phyloP scores from a whole-genome alignment of 2,797 vertebrate species.

The Glyptemys insculpta region DNA sequence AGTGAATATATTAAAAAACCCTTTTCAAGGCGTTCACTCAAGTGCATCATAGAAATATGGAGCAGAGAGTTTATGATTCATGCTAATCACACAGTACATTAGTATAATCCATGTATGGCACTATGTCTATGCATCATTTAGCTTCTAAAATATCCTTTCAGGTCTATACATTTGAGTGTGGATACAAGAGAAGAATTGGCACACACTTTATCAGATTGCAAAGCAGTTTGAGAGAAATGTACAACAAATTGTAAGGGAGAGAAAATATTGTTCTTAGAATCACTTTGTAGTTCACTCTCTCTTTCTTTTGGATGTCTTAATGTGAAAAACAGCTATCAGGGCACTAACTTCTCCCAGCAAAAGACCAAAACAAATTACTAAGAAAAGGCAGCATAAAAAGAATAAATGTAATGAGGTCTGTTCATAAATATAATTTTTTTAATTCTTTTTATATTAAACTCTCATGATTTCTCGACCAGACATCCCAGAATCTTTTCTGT shows the following conservation, averaged over 20 bases:
- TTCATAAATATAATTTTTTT: background rate
- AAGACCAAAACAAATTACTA: background rate
- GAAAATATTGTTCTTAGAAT: background rate
- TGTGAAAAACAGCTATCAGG: background rate
- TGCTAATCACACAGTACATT: conserved; percentile 8
- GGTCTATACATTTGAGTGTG: background rate
- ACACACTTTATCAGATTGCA: background rate
- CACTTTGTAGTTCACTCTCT: background rate
- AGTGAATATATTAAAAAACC: background rate
- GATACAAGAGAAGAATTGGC: background rate
- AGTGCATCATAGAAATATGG: conserved; percentile 6
- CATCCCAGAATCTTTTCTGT: background rate
- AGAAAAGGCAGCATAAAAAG: background rate
- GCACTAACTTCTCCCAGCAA: background rate
- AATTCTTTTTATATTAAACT: background rate
- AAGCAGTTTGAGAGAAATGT: background rate
- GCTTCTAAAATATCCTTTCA: background rate
- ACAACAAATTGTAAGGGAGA: background rate
- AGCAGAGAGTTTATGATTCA: conserved; percentile 1
- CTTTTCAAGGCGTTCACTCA: conserved; percentile 5
- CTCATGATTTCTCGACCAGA: background rate
- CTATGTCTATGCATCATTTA: background rate
- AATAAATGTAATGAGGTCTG: background rate
- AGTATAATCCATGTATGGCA: background rate
- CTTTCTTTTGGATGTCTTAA: background rate